Conservation (phyloP, 1,140 invertebrate genomes). For the Octopus sinensis region DNA sequence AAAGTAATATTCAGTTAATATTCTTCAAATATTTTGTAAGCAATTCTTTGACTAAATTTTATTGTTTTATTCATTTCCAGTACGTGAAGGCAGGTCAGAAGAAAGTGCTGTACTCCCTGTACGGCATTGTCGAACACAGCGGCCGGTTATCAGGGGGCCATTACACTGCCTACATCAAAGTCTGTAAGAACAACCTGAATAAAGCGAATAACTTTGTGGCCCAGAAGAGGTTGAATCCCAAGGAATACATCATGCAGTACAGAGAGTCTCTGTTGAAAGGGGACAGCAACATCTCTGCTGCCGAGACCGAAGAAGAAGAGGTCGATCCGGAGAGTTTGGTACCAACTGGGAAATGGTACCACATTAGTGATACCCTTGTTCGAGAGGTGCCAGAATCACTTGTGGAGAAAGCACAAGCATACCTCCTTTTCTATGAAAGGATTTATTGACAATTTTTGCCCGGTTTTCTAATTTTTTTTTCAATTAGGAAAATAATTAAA, state of each 20-base stretch:
- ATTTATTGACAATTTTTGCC: constrained; percentile 34
- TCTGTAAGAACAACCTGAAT: constrained; percentile 48
- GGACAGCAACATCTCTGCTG: constrained; percentile 20
- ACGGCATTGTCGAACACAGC: constrained; percentile 91
- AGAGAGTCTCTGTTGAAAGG: constrained; percentile 29
- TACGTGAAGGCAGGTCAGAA: constrained; percentile 47
- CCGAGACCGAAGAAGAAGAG: constrained; percentile 30
- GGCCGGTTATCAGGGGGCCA: constrained; percentile 88
- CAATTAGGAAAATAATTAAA: no score
- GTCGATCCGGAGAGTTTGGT: constrained; percentile 51
- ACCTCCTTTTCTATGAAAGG: constrained; percentile 91
- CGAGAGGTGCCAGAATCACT: constrained; percentile 73
- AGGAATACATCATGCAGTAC: constrained; percentile 37
- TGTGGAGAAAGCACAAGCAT: constrained; percentile 88
- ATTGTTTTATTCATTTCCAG: constrained; percentile 28
- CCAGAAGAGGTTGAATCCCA: constrained; percentile 40
- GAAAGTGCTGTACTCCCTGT: constrained; percentile 81
- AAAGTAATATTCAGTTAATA: no score
- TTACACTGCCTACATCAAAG: constrained; percentile 85
- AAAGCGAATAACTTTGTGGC: constrained; percentile 47
- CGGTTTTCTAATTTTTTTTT: no score
- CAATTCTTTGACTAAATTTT: neutral
- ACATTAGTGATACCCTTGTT: constrained; percentile 84
- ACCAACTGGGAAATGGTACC: constrained; percentile 79
- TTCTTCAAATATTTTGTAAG: no score